Conservation (phyloP, 2,888 invertebrate genomes). For the Vesta saturnalis region DNA sequence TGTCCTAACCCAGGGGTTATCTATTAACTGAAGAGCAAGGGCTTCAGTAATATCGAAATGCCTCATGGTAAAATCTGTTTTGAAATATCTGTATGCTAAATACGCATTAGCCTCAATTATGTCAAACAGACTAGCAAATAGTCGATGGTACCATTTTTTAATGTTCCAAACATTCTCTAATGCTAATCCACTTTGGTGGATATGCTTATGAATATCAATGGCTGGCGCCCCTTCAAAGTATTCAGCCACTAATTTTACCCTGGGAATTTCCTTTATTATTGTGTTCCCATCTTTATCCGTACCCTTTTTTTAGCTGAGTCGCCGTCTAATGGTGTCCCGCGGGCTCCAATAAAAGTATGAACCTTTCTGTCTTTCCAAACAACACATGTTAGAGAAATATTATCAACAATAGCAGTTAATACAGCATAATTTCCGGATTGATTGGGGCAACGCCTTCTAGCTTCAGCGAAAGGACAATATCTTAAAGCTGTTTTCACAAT, state of each 20-base stretch:
- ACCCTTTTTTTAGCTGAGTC: neutral
- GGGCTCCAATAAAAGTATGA: neutral
- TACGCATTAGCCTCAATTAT: neutral
- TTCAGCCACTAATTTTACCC: neutral
- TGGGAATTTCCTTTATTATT: too few relatives aligned
- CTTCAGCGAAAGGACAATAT: neutral
- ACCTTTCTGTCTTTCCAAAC: neutral
- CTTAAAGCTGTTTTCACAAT: neutral
- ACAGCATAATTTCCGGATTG: neutral
- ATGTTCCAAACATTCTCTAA: neutral
- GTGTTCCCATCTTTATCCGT: neutral
- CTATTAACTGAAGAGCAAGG: neutral
- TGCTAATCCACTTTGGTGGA: neutral
- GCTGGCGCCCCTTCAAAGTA: neutral
- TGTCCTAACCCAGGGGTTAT: neutral
- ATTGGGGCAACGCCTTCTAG: neutral
- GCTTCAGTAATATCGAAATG: neutral
- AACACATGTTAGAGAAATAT: neutral
- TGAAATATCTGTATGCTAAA: neutral
- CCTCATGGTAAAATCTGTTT: too few relatives aligned
- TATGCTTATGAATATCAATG: neutral
- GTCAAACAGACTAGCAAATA: neutral
- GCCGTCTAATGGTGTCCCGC: neutral
- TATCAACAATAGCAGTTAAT: neutral
- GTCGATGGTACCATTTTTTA: neutral